Percentiles rank a stretch among this genome's conserved stretches.
Evolutionary conservation across 2,888 invertebrate genomes (phyloP).

Genomic region (Physocephala rufipes): DNA sequence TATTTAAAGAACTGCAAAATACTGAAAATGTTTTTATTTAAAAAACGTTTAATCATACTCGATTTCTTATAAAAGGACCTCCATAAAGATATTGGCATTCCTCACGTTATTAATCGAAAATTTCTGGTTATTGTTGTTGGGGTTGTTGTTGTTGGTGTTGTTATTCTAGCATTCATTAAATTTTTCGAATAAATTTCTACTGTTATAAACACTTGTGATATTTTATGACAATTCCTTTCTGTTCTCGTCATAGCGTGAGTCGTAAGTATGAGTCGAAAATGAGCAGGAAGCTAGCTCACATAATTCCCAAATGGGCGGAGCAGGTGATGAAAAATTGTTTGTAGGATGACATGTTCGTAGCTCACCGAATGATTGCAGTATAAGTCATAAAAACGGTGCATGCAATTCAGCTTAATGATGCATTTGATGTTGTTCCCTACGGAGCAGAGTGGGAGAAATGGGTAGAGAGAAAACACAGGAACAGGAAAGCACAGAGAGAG

Average conservation of each 20-base stretch:
- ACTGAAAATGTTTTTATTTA: too few species aligned
- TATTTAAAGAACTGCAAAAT: too few species aligned
- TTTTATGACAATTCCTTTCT: slow-evolving; percentile 17
- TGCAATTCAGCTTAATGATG: slow-evolving; percentile 61
- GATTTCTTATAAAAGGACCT: too few species aligned
- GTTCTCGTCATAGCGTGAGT: not conserved
- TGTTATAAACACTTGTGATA: slow-evolving; percentile 27
- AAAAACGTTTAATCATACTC: too few species aligned
- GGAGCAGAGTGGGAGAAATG: not conserved
- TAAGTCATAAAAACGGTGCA: slow-evolving; percentile 56
- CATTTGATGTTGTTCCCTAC: slow-evolving; percentile 51
- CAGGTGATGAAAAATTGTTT: not conserved
- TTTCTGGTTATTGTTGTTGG: slow-evolving; percentile 11
- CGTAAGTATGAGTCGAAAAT: too few species aligned
- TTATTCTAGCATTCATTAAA: slow-evolving; percentile 37
- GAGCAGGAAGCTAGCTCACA: not conserved
- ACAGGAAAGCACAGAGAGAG: not conserved
- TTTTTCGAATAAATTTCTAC: slow-evolving; percentile 30
- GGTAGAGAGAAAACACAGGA: not conserved
- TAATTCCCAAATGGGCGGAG: not conserved
- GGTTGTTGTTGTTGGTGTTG: slow-evolving; percentile 24
- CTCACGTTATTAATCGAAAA: too few species aligned
- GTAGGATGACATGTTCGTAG: not conserved
- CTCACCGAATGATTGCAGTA: slow-evolving; percentile 39
- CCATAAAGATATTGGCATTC: too few species aligned